A percentile compares a stretch with the other conserved stretches of the same genome.
These are phyloP conservation scores for Xestia c-nigrum DNA, from an alignment of 2,888 invertebrate genomes.

Conservation along the genomic window DNA sequence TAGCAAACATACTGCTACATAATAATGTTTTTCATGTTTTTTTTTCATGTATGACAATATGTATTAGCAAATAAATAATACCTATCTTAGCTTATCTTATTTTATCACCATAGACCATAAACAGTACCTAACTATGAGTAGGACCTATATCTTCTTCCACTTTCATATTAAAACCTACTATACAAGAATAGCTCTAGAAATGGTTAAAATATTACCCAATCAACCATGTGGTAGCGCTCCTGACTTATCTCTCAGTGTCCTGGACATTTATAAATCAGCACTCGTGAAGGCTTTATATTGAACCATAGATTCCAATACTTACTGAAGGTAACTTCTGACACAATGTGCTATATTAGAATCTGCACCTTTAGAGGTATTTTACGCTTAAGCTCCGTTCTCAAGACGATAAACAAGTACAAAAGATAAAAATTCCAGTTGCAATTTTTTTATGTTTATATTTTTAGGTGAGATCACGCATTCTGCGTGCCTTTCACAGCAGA, in stretches of 20 bases:
- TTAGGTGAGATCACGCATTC: not conserved
- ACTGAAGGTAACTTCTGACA: not conserved
- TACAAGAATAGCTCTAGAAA: not conserved
- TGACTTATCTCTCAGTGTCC: not conserved
- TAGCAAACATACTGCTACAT: no score
- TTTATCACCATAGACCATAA: not conserved
- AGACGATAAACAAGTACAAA: not conserved
- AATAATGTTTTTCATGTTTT: no score
- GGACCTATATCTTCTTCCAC: not conserved
- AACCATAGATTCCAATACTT: not conserved
- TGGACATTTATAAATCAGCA: not conserved
- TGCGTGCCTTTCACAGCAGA: not conserved
- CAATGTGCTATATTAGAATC: not conserved
- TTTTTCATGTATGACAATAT: no score
- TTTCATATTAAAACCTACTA: not conserved
- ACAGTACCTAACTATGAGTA: not conserved
- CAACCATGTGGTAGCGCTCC: not conserved
- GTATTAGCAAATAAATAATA: no score
- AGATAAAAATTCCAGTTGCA: no score
- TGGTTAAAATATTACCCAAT: slow-evolving; percentile 1
- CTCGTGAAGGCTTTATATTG: not conserved
- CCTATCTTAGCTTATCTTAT: no score
- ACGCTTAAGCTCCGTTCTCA: no score
- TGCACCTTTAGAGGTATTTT: not conserved
- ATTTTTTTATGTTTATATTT: not conserved